Evolutionary conservation across 2,797 vertebrate species (phyloP), one percentile per base, ranked within the genome.

Genomic region (Babyrousa celebensis): DNA sequence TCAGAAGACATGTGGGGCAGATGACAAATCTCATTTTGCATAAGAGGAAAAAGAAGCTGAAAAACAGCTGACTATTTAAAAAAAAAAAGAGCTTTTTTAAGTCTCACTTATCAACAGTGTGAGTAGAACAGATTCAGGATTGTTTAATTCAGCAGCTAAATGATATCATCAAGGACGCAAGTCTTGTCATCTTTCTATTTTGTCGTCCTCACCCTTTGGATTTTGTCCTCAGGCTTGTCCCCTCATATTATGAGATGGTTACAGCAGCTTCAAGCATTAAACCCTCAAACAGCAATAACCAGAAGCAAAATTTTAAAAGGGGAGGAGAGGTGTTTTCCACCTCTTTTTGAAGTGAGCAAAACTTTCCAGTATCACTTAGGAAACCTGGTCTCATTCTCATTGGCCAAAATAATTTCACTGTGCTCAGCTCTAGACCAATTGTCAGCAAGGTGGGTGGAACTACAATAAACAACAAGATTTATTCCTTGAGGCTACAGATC

Each of bases 121-220:
- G 5, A 7, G 3, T 68, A 80, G 27, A 36, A 29, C 16, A 92
- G 20, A 90, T 52, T 88, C 10, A 32, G n/a, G 18, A 63, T 67
- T 75, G 25, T 58, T n/a, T 93, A 65, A 84, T 79, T 84, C 65
- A 68, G 36, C 60, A 54, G 21, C 43, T 71, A 90, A 84, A 84
- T 7, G 20, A 9, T 48, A 75, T 85, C 18, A 75, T 72, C 36
- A 89, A 91, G 40, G 40, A 88, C 32, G 16, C 32, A 40, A 17
- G 12, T 65, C 48, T 94, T 95, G 58, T 63, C 52, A 32, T 77
- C 23, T 87, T 83, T 93, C 82, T 71, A 8, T 77, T 85, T 92
- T 63, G 12, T 79, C 54, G 68, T 68, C 15, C 32, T 58, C 25
- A 20, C 75, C 58, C 67, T 62, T 86, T 85, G 23, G 23, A 87